These are phyloP conservation scores for Lophotriccus pileatus DNA, from an alignment of 2,797 vertebrate species.

Conservation along the genomic window DNA sequence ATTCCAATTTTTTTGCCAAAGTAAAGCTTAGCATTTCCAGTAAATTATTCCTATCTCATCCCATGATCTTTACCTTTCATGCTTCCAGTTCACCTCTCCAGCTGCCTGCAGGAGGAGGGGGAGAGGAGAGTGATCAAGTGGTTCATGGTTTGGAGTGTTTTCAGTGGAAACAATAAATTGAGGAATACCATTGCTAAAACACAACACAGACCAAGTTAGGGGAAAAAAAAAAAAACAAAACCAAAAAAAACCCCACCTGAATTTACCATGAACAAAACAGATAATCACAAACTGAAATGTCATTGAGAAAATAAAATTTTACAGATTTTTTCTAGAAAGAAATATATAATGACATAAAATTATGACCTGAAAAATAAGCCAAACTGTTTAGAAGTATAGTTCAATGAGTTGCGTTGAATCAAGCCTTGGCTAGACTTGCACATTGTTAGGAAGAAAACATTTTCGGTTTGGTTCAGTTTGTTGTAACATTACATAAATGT, in stretches of 20 bases:
- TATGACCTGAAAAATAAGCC: not conserved
- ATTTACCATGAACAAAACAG: not conserved
- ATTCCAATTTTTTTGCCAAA: not conserved
- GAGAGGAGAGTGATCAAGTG: not conserved
- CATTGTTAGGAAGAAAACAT: conserved; percentile 6
- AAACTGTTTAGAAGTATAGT: not conserved
- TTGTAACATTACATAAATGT: conserved; percentile 8
- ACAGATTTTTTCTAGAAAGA: not conserved
- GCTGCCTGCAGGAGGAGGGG: not conserved
- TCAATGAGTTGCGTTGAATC: not conserved
- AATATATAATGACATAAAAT: no score
- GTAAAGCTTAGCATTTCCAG: not conserved
- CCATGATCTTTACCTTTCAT: not conserved
- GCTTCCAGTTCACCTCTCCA: not conserved
- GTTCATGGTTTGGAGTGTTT: not conserved
- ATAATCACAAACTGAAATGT: not conserved
- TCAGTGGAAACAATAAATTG: not conserved
- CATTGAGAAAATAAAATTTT: not conserved
- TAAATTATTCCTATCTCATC: not conserved
- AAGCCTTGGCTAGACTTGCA: not conserved
- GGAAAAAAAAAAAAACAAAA: no score
- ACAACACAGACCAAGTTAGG: not conserved
- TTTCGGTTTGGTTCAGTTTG: conserved; percentile 25
- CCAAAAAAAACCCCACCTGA: not conserved
- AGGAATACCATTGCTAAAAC: not conserved